Conservation (phyloP, 2,888 invertebrate genomes). For the Alloscopus bannaensis region DNA sequence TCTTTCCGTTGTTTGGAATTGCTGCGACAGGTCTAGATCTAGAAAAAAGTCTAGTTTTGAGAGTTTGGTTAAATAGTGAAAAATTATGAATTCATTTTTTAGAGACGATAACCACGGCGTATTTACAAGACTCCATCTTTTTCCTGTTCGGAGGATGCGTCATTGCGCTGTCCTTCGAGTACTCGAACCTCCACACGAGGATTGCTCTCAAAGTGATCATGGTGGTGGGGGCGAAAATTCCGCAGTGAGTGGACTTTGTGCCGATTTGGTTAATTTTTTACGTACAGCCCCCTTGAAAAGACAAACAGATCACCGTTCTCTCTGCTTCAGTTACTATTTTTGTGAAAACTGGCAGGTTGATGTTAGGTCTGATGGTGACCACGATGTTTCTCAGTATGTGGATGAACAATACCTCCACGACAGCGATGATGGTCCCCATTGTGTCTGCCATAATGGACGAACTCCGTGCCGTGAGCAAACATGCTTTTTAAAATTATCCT, state of each 20-base stretch:
- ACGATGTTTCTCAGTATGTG: conserved; percentile 86
- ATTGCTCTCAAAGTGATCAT: conserved; percentile 77
- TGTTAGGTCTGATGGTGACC: conserved; percentile 89
- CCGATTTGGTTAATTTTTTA: background rate
- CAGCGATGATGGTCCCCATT: conserved; percentile 70
- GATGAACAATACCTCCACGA: conserved; percentile 89
- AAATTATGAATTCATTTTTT: background rate
- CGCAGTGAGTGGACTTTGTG: conserved; percentile 61
- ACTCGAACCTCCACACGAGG: conserved; percentile 77
- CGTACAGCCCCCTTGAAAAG: no score
- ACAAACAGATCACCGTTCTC: no score
- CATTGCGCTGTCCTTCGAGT: conserved; percentile 78
- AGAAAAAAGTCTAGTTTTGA: background rate
- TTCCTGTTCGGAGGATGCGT: conserved; percentile 76
- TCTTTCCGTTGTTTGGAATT: conserved; percentile 89
- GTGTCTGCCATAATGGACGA: conserved; percentile 70
- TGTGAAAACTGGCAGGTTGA: conserved; percentile 79
- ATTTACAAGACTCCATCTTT: conserved; percentile 69
- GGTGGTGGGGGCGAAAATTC: conserved; percentile 69
- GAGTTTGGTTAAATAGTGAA: background rate
- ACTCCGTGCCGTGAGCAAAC: conserved; percentile 42
- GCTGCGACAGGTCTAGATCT: conserved; percentile 77
- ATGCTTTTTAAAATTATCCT: conserved; percentile 2
- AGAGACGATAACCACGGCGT: conserved; percentile 69
- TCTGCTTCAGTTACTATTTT: no score